phyloP scores from a whole-genome alignment of 2,888 invertebrate genomes.

The Cryptus armator region DNA sequence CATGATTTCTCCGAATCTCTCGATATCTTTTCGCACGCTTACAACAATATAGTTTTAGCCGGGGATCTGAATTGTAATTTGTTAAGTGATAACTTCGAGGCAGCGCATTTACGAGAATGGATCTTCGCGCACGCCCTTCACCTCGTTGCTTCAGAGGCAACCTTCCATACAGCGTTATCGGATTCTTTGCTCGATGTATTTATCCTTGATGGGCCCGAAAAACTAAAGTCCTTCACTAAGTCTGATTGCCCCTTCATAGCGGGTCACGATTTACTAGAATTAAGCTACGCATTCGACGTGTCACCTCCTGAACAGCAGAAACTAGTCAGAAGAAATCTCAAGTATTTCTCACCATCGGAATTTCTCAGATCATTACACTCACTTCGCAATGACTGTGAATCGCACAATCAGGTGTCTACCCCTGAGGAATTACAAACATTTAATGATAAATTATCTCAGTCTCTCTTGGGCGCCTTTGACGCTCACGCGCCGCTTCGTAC shows the following conservation, averaged over 20 bases:
- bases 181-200: neutral
- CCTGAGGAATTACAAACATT: too few relatives aligned
- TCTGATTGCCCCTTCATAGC: neutral
- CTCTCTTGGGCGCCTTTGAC: neutral
- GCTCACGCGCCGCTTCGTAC: neutral
- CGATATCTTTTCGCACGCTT: neutral
- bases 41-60: neutral
- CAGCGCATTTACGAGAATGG: neutral
- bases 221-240: neutral
- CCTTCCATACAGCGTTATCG: neutral
- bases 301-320: neutral
- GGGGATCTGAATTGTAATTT: neutral
- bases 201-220: neutral
- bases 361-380: neutral
- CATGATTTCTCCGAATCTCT: neutral
- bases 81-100: neutral
- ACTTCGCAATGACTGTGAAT: too few relatives aligned
- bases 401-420: too few relatives aligned
- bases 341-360: neutral
- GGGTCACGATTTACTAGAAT: slow-evolving; percentile 8
- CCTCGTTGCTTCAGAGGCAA: neutral
- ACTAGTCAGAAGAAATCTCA: neutral
- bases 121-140: neutral
- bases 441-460: too few relatives aligned
- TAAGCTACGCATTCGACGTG: neutral